phyloP scores from a whole-genome alignment of 2,888 invertebrate species.

The Noctua janthe region DNA sequence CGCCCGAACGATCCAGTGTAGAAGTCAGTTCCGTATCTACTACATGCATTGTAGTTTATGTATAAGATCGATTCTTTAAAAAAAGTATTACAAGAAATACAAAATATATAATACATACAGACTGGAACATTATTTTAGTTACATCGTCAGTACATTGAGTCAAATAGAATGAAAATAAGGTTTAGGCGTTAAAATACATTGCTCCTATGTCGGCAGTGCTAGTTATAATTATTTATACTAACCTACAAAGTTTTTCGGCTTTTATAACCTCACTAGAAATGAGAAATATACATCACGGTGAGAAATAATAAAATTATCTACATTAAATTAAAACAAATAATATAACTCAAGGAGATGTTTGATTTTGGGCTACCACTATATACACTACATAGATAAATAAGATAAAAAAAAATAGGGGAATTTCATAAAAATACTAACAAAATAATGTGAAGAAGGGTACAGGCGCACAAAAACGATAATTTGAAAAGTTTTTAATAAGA shows the following conservation, averaged over 20 bases:
- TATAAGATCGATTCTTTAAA: not conserved
- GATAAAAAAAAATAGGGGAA: too few relatives aligned
- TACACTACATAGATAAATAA: too few relatives aligned
- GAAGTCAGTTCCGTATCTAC: slow-evolving; percentile 29
- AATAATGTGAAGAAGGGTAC: too few relatives aligned
- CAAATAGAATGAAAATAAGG: slow-evolving; percentile 27
- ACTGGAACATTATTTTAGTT: slow-evolving; percentile 40
- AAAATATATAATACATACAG: slow-evolving; percentile 34
- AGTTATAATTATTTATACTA: slow-evolving; percentile 33
- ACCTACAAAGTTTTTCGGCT: slow-evolving; percentile 22
- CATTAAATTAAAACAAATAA: slow-evolving; percentile 35
- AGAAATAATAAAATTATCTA: slow-evolving; percentile 33
- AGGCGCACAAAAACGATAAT: too few relatives aligned
- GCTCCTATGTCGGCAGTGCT: slow-evolving; percentile 37
- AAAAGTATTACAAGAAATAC: slow-evolving; percentile 27
- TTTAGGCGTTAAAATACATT: slow-evolving; percentile 37
- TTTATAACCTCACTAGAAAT: slow-evolving; percentile 41
- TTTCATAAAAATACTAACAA: too few relatives aligned
- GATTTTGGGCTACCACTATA: too few relatives aligned
- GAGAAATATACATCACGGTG: slow-evolving; percentile 53
- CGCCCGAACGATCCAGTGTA: slow-evolving; percentile 45
- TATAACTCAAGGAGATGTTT: slow-evolving; percentile 24
- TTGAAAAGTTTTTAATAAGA: too few relatives aligned
- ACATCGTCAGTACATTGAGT: slow-evolving; percentile 32
- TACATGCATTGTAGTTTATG: slow-evolving; percentile 22